A percentile compares a stretch with the other conserved stretches of the same genome.
Conservation (phyloP, 2,113 vertebrate species). For the Brienomyrus brachyistius region DNA sequence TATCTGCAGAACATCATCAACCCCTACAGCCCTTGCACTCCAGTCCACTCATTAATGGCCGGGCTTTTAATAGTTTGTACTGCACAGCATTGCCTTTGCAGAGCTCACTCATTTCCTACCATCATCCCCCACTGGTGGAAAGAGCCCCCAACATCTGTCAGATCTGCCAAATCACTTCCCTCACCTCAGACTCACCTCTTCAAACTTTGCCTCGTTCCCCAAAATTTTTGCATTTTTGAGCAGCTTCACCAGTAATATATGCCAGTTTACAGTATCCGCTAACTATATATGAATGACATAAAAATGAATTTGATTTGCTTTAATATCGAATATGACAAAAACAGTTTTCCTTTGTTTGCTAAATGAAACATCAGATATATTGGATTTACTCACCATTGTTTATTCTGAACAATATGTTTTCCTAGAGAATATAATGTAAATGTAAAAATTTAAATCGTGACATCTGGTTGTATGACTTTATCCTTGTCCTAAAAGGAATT, state of each 20-base stretch:
- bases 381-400: neutral
- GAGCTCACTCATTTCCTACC: neutral
- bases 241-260: neutral
- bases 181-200: slow-evolving; percentile 3
- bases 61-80: neutral
- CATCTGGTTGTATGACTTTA: neutral
- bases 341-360: neutral
- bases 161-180: neutral
- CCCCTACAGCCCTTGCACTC: neutral
- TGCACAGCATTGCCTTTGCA: neutral
- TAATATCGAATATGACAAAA: neutral
- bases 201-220: neutral
- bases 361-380: neutral
- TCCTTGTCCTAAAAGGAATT: neutral
- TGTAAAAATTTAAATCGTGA: neutral
- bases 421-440: neutral
- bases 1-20: neutral
- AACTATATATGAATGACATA: neutral
- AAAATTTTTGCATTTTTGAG: neutral
- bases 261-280: neutral
- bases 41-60: neutral
- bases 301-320: neutral
- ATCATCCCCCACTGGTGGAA: neutral
- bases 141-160: slow-evolving; percentile 1
- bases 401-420: neutral